Percentiles rank a stretch among this genome's conserved stretches.
Evolutionary conservation across 1,140 invertebrate genomes (phyloP).

Genomic region (Drosophila yakuba): DNA sequence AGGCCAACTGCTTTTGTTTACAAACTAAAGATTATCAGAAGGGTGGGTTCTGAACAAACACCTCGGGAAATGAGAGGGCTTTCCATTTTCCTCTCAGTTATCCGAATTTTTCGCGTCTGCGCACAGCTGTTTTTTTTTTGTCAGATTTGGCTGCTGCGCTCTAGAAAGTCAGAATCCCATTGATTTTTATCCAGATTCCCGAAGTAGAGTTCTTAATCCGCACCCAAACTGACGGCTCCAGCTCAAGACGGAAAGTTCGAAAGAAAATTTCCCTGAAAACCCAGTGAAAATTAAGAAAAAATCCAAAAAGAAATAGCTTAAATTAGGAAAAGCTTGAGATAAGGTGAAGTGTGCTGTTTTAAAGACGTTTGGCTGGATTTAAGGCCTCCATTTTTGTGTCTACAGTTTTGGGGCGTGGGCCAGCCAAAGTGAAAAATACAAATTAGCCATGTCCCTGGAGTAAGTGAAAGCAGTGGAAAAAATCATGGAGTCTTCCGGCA

Average conservation of each 20-base stretch:
- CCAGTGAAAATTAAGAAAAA: slow-evolving; percentile 38
- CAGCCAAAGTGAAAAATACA: slow-evolving; percentile 16
- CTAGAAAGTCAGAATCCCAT: slow-evolving; percentile 63
- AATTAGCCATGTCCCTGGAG: slow-evolving; percentile 56
- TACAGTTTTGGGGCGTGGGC: slow-evolving; percentile 57
- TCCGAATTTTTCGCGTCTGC: slow-evolving; percentile 38
- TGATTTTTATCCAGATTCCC: slow-evolving; percentile 80
- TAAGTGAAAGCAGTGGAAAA: slow-evolving; percentile 31
- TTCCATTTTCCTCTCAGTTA: slow-evolving; percentile 39
- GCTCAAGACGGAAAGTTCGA: slow-evolving; percentile 55
- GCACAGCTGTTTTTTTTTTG: background rate
- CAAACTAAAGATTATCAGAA: slow-evolving; percentile 41
- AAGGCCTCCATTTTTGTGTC: slow-evolving; percentile 22
- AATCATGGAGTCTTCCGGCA: slow-evolving; percentile 53
- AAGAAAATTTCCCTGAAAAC: slow-evolving; percentile 38
- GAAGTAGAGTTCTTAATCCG: slow-evolving; percentile 76
- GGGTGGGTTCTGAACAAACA: slow-evolving; percentile 8
- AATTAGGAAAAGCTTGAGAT: slow-evolving; percentile 13
- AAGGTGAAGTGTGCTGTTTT: slow-evolving; percentile 39
- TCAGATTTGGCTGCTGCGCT: slow-evolving; percentile 63
- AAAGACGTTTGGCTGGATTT: background rate
- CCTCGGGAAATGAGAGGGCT: slow-evolving; percentile 7
- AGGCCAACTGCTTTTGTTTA: slow-evolving; percentile 62
- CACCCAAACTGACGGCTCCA: slow-evolving; percentile 70
- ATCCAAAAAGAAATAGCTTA: slow-evolving; percentile 14